Percentiles rank a stretch among this genome's conserved stretches.
These are phyloP conservation scores for Oceanodroma leucorhoa DNA, from an alignment of 2,797 vertebrate species.

Conservation along the genomic window DNA sequence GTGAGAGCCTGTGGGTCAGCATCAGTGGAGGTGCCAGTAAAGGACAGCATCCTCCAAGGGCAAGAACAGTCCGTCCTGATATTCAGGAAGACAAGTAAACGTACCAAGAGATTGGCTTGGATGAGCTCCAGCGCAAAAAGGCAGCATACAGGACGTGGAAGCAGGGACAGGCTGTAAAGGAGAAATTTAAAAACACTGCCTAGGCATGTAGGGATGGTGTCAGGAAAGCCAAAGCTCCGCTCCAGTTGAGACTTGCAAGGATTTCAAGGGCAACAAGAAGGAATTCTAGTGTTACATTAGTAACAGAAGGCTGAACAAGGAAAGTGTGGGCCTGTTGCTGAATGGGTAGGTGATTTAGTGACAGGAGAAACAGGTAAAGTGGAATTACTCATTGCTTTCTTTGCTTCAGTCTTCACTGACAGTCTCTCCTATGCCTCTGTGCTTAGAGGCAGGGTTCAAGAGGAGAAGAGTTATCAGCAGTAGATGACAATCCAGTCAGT, in stretches of 20 bases:
- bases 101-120: neutral
- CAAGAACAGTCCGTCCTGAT: neutral
- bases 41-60: neutral
- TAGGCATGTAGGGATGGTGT: neutral
- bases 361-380: neutral
- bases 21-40: neutral
- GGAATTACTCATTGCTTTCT: neutral
- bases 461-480: neutral
- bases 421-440: neutral
- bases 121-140: neutral
- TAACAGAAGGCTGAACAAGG: neutral
- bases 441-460: neutral
- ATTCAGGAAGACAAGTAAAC: neutral
- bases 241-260: neutral
- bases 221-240: neutral
- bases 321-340: neutral
- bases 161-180: neutral
- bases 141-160: neutral
- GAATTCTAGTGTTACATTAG: neutral
- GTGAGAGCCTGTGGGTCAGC: neutral
- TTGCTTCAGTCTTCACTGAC: neutral
- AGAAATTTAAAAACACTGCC: neutral
- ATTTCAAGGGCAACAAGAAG: neutral
- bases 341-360: neutral
- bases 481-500: neutral